Evolutionary conservation across 2,888 invertebrate genomes (phyloP).

Genomic region (Cosmopolites sordidus): DNA sequence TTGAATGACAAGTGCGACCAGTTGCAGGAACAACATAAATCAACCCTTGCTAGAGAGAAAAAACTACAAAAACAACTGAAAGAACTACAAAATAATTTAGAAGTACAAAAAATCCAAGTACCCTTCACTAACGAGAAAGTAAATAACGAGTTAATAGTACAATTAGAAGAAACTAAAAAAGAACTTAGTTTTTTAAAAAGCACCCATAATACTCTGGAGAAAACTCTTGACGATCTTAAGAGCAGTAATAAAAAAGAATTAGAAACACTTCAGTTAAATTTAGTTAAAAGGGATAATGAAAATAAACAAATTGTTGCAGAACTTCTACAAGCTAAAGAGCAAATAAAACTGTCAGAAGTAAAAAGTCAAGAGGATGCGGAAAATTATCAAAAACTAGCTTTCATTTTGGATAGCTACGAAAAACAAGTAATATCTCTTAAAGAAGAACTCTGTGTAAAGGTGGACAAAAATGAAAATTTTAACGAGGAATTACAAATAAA

Average conservation of each 20-base stretch:
- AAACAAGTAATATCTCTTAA: constrained; percentile 37
- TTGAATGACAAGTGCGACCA: constrained; percentile 51
- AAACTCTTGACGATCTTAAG: constrained; percentile 36
- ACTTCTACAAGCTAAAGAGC: constrained; percentile 32
- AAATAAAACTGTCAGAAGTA: constrained; percentile 29
- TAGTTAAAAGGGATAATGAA: constrained; percentile 35
- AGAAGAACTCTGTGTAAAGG: constrained; percentile 41
- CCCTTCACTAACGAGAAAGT: constrained; percentile 26
- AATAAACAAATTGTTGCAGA: constrained; percentile 38
- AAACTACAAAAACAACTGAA: constrained; percentile 48
- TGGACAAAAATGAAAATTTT: constrained; percentile 25
- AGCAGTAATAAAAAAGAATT: constrained; percentile 38
- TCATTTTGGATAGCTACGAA: constrained; percentile 35
- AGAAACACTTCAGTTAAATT: constrained; percentile 36
- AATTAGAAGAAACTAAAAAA: constrained; percentile 37
- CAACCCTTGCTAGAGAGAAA: constrained; percentile 48
- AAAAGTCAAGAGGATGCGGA: constrained; percentile 34
- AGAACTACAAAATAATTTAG: constrained; percentile 48
- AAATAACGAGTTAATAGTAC: constrained; percentile 22
- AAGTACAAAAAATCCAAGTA: not conserved
- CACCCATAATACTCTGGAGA: constrained; percentile 31
- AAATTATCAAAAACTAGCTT: constrained; percentile 32
- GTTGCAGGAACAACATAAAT: constrained; percentile 56
- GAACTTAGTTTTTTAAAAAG: constrained; percentile 38
- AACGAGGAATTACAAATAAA: constrained; percentile 31